Conservation (phyloP, 2,113 vertebrate species). For the Salvelinus namaycush region DNA sequence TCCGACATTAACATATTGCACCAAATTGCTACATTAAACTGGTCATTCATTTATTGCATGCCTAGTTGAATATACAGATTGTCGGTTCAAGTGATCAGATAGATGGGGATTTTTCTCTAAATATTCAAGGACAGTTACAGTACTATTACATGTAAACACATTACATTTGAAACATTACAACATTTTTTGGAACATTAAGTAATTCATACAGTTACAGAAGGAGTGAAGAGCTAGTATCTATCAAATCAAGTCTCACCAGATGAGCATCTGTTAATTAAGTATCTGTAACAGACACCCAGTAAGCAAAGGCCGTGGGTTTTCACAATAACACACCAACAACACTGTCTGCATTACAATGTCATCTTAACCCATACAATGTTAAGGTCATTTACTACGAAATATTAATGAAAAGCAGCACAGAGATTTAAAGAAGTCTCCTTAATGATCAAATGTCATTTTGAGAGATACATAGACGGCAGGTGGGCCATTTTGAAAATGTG, state of each 20-base stretch:
- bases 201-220: too few species aligned
- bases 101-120: neutral
- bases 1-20: slow-evolving; percentile 63
- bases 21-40: slow-evolving; percentile 68
- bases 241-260: too few species aligned
- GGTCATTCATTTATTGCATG: slow-evolving; percentile 57
- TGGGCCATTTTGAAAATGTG: neutral
- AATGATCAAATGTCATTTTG: neutral
- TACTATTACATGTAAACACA: neutral
- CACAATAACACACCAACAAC: neutral
- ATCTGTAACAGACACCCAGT: neutral
- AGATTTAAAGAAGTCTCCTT: neutral
- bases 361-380: neutral
- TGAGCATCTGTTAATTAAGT: neutral
- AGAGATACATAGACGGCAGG: neutral
- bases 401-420: neutral
- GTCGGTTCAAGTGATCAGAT: slow-evolving; percentile 7
- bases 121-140: slow-evolving; percentile 8
- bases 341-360: neutral
- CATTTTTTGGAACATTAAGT: neutral
- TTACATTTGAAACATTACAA: slow-evolving; percentile 3
- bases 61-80: slow-evolving; percentile 38
- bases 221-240: too few species aligned
- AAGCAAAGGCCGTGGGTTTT: neutral
- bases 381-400: neutral